phyloP scores from a whole-genome alignment of 2,888 invertebrate species.

The Plebejus anna region DNA sequence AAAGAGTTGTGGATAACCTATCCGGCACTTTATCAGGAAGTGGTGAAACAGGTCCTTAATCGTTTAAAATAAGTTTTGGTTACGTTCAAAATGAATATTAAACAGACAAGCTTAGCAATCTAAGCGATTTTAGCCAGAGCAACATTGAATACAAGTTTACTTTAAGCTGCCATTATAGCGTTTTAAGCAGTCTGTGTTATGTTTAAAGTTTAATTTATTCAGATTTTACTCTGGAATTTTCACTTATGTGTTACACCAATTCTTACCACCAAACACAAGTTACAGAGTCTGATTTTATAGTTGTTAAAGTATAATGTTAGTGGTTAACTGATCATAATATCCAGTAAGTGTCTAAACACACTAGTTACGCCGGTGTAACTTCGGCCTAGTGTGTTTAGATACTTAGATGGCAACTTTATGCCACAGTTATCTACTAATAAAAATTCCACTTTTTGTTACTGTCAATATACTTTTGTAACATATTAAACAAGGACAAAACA shows the following conservation, averaged over 20 bases:
- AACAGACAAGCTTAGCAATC: constrained; percentile 7
- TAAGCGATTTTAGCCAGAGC: constrained; percentile 9
- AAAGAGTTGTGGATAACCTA: too few relatives aligned
- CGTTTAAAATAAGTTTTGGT: background rate
- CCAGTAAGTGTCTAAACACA: too few relatives aligned
- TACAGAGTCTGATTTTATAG: background rate
- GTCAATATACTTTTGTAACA: too few relatives aligned
- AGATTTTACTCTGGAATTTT: background rate
- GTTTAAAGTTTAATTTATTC: background rate
- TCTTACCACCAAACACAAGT: background rate
- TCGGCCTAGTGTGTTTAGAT: too few relatives aligned
- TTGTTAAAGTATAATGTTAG: background rate
- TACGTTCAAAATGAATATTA: background rate
- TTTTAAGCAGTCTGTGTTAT: background rate
- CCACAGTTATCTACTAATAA: too few relatives aligned
- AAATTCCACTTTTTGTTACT: too few relatives aligned
- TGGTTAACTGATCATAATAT: too few relatives aligned
- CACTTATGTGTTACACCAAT: background rate
- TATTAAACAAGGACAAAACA: too few relatives aligned
- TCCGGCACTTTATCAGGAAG: too few relatives aligned
- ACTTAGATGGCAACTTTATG: too few relatives aligned
- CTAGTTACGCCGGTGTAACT: too few relatives aligned
- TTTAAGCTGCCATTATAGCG: constrained; percentile 5
- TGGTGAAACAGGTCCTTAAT: background rate
- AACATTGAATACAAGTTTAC: background rate